Percentiles rank a stretch among this genome's conserved stretches.
These are phyloP conservation scores for Callosobruchus maculatus DNA, from an alignment of 2,888 invertebrate species.

Conservation along the genomic window DNA sequence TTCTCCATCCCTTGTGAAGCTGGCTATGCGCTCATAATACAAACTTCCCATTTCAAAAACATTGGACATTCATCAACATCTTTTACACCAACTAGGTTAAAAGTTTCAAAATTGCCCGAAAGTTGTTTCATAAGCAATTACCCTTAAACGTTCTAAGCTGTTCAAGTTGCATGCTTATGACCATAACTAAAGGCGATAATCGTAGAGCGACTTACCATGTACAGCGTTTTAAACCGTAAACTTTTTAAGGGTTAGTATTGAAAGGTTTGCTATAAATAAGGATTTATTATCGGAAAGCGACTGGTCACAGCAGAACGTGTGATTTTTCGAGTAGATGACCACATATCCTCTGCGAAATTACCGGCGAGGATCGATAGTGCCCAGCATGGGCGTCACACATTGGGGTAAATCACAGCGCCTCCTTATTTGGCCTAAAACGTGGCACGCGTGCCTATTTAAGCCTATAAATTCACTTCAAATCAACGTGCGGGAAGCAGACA, in stretches of 20 bases:
- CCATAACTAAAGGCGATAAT: not conserved
- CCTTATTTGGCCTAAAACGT: no score
- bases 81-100: no score
- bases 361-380: not conserved
- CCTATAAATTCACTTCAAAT: no score
- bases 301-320: not conserved
- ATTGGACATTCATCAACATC: no score
- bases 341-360: not conserved
- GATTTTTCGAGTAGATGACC: not conserved
- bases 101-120: no score
- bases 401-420: not conserved
- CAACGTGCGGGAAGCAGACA: no score
- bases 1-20: no score
- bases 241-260: not conserved
- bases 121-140: no score
- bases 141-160: no score
- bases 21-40: no score
- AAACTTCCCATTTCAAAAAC: no score
- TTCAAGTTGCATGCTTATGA: not conserved
- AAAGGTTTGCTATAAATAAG: not conserved
- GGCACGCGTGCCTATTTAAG: no score
- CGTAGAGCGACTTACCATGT: not conserved
- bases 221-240: not conserved
- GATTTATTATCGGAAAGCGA: not conserved
- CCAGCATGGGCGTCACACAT: not conserved